Base-by-base conservation (phyloP, 2,888 invertebrate genomes). In the Tanaodytes sp. region DNA sequence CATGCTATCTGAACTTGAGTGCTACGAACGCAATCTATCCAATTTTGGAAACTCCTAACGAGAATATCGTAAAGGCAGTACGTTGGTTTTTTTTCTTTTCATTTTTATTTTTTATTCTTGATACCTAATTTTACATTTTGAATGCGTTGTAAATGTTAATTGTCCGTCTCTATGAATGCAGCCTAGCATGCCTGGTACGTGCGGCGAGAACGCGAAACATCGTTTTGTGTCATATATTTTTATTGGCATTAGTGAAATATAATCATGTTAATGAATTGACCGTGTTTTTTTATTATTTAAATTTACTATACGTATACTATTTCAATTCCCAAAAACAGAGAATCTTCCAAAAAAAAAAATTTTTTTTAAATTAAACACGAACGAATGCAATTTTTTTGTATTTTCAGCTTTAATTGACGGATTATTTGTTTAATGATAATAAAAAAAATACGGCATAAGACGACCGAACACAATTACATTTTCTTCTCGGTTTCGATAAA, bases 151-250 rank as follows among this genome's bases (percentile, higher is more conserved):
- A 55, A 71, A 71, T 73, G 65, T 61, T 59, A 37, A 68, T 54
- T 62, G 65, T 40, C 59, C 72, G 73, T 75, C 33, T 75, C 76
- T 78, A 77, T 79, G 77, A 80, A 80, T 80, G 78, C 75, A 79
- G 77, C 79, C 73, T 72, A 73, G 68, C 67, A 71, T 11, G 48
- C 46, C 11, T 14, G 14, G 5, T n/a, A 27, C 54, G 39, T 61
- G 52, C 45, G 52, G 46, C 46, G 46, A 46, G 23, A 45, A 63
- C 54, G 48, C 33, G n/a, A 15, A 12, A n/a, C n/a, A n/a, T n/a
- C 19, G 12, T 37, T 16, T 31, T 40, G 2, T 19, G 2, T 19
- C 19, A 4, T 40, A 6, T 19, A 15, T 9, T 18, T 40, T 30
- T 12, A 8, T 33, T 19, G 12, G 19, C 73, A 73, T 23, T 23